These are phyloP conservation scores for Choristoneura rosaceana DNA, from an alignment of 2,888 invertebrate genomes.

Conservation along the genomic window DNA sequence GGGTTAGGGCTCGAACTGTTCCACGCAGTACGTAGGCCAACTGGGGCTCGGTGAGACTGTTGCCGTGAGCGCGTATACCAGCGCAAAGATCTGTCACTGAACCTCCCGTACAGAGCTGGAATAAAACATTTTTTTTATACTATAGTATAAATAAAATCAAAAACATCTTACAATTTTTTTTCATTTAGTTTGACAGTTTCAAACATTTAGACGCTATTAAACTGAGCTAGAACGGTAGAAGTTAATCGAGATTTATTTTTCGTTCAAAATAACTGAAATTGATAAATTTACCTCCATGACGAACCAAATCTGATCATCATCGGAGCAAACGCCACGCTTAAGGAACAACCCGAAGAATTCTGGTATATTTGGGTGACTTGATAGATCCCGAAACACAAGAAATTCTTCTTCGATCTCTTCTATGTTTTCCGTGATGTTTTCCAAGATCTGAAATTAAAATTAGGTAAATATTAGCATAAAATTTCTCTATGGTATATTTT, in stretches of 20 bases:
- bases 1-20: slow-evolving; percentile 89
- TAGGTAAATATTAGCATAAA: not conserved
- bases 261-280: not conserved
- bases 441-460: slow-evolving; percentile 83
- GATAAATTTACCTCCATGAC: slow-evolving; percentile 90
- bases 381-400: slow-evolving; percentile 89
- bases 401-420: slow-evolving; percentile 94
- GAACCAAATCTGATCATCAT: slow-evolving; percentile 93
- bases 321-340: slow-evolving; percentile 86
- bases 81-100: slow-evolving; percentile 92
- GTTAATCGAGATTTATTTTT: too few species aligned
- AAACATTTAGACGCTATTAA: too few species aligned
- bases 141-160: slow-evolving; percentile 8
- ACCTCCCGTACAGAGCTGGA: slow-evolving; percentile 91
- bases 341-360: slow-evolving; percentile 90
- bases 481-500: not conserved
- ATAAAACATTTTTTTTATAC: slow-evolving; percentile 39
- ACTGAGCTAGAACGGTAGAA: too few species aligned
- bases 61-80: slow-evolving; percentile 87
- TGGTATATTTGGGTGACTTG: slow-evolving; percentile 91
- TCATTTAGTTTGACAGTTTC: too few species aligned
- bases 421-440: slow-evolving; percentile 91
- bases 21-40: slow-evolving; percentile 91
- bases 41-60: slow-evolving; percentile 88
- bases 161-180: too few species aligned